Evolutionary conservation across 2,797 vertebrate species (phyloP).

Genomic region (Bufotes viridis): DNA sequence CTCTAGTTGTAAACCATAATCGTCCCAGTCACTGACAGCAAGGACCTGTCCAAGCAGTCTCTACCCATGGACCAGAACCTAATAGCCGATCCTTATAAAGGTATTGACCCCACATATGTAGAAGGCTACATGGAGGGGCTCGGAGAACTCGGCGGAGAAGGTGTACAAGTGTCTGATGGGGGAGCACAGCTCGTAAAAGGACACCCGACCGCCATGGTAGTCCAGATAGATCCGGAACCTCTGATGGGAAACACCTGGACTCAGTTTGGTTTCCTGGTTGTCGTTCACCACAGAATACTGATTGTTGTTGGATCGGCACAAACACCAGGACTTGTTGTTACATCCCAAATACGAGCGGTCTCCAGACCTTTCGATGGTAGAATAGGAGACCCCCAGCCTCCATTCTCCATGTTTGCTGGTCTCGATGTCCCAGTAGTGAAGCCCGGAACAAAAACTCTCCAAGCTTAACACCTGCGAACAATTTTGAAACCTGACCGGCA

Average conservation of each 20-base stretch:
- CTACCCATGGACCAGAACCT: not conserved
- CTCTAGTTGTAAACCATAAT: too few relatives aligned
- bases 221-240: constrained; percentile 1
- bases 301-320: constrained; percentile 10
- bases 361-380: not conserved
- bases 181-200: not conserved
- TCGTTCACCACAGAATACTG: not conserved
- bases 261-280: not conserved
- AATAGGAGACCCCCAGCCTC: not conserved
- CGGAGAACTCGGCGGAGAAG: not conserved
- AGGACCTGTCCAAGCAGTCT: not conserved
- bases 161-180: constrained; percentile 1
- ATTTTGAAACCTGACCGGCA: constrained; percentile 1
- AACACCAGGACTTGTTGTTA: constrained; percentile 19
- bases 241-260: not conserved
- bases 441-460: not conserved
- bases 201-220: not conserved
- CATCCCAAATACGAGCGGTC: not conserved
- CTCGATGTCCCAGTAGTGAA: constrained; percentile 9
- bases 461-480: constrained; percentile 3
- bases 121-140: constrained; percentile 22
- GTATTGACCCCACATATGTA: not conserved
- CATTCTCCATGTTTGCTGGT: not conserved
- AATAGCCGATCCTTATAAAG: not conserved
- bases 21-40: not conserved